These are phyloP conservation scores for Ectemnius cavifrons DNA, from an alignment of 2,888 invertebrate species.

Conservation along the genomic window DNA sequence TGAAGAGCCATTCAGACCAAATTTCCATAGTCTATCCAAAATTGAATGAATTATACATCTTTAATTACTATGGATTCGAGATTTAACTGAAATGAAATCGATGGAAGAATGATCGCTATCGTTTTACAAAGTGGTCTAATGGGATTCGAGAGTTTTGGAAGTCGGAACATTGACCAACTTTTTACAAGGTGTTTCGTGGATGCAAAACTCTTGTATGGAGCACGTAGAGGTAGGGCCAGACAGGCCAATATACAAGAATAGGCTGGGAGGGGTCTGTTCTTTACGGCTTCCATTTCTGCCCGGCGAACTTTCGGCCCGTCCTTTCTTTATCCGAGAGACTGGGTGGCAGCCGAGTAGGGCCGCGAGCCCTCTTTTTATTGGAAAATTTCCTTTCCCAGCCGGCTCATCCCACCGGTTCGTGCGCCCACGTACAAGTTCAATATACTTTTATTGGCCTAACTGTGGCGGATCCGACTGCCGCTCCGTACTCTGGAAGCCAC, in stretches of 20 bases:
- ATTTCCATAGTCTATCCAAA: constrained; percentile 22
- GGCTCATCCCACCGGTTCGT: constrained; percentile 18
- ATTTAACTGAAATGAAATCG: too few relatives aligned
- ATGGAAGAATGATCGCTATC: too few relatives aligned
- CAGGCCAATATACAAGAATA: neutral
- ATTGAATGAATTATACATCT: too few relatives aligned
- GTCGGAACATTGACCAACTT: neutral
- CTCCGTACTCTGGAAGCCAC: constrained; percentile 11
- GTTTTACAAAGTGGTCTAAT: too few relatives aligned
- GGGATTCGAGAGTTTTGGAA: too few relatives aligned
- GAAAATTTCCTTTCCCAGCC: constrained; percentile 37
- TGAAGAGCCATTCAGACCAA: constrained; percentile 7
- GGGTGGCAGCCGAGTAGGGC: constrained; percentile 11
- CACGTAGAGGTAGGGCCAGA: neutral
- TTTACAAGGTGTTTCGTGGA: neutral
- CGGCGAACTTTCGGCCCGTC: constrained; percentile 24
- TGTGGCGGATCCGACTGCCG: constrained; percentile 34
- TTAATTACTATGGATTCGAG: too few relatives aligned
- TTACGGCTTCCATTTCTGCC: constrained; percentile 27
- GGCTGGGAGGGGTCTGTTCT: constrained; percentile 4
- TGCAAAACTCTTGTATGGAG: neutral
- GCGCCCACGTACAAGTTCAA: constrained; percentile 52
- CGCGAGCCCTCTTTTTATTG: constrained; percentile 32
- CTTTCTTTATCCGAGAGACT: constrained; percentile 6
- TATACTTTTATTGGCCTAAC: constrained; percentile 61